These are phyloP conservation scores for Laterallus jamaicensis DNA, from an alignment of 2,113 vertebrate species.

Conservation along the genomic window DNA sequence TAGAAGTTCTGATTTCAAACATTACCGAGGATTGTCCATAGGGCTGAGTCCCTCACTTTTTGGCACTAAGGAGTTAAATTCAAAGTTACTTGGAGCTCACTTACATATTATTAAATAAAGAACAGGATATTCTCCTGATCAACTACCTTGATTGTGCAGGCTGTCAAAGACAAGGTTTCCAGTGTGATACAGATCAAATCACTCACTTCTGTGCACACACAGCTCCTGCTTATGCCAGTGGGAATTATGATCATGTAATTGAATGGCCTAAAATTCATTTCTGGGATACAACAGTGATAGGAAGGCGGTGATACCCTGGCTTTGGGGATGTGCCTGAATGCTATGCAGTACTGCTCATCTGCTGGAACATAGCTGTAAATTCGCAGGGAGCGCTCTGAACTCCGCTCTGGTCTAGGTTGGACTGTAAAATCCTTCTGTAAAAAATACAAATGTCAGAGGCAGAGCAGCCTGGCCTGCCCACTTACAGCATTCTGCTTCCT, in stretches of 20 bases:
- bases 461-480: background rate
- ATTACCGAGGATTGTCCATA: background rate
- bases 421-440: background rate
- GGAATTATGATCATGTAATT: background rate
- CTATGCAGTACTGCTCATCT: slow-evolving; percentile 23
- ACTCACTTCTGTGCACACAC: background rate
- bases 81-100: background rate
- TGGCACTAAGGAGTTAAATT: background rate
- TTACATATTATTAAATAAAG: background rate
- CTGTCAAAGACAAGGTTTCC: background rate
- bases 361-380: background rate
- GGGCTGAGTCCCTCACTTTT: background rate
- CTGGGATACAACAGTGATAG: background rate
- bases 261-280: background rate
- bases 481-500: background rate
- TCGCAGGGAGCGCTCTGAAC: background rate
- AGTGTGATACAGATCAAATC: background rate
- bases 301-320: background rate
- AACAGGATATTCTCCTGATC: background rate
- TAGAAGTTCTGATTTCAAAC: slow-evolving; percentile 9
- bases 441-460: background rate
- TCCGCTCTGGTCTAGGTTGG: background rate
- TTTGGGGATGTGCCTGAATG: slow-evolving; percentile 11
- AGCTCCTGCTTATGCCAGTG: background rate
- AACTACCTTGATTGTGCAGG: background rate